Base-by-base conservation (phyloP, 2,888 invertebrate genomes). In the Seira ritae region DNA sequence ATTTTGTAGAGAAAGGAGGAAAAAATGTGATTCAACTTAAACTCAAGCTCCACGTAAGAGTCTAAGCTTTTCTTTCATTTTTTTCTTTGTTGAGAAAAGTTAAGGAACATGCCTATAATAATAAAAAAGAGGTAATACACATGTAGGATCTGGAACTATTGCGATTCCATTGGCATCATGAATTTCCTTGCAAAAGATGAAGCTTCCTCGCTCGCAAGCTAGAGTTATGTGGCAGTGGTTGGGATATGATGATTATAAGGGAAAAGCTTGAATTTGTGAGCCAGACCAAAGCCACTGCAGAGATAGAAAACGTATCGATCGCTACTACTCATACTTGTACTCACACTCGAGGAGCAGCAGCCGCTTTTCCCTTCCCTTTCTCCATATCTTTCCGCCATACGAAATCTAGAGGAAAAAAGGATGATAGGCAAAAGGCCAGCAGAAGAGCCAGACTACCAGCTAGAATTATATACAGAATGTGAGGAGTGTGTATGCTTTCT, bases 261-360 rank as follows among this genome's bases (percentile, higher is more conserved):
- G 55, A 55, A 3, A 12, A 55, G 55, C 55, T 55, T 55, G 55
- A 55, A 12, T 31, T 31, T 55, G 55, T 55, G 55, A 55, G 31
- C 2, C 2, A 31, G 8, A 31, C 2, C 31, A 8, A 31, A 31
- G 55, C 68, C 67, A 50, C 80, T 80, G 74, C 80, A 74, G 74
- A 72, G 72, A 80, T 73, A 79, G 80, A 69, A 80, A 73, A 69
- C 22, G 72, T 72, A 74, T 80, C 80, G 80, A 74, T 80, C 74
- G 73, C 42, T 72, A 31, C 71, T 19, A n/a, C n/a, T 66, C 65
- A 42, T 20, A 24, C 19, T 17, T 6, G 37, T 68, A 67, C 72
- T 73, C 68, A 50, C 60, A 55, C 15, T 65, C 31, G 8, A 4
- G 8, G 3, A n/a, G 8, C 31, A 31, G 3, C 8, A 62, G 24